phyloP scores from a whole-genome alignment of 2,113 vertebrate species.

The Aegotheles bennettii region DNA sequence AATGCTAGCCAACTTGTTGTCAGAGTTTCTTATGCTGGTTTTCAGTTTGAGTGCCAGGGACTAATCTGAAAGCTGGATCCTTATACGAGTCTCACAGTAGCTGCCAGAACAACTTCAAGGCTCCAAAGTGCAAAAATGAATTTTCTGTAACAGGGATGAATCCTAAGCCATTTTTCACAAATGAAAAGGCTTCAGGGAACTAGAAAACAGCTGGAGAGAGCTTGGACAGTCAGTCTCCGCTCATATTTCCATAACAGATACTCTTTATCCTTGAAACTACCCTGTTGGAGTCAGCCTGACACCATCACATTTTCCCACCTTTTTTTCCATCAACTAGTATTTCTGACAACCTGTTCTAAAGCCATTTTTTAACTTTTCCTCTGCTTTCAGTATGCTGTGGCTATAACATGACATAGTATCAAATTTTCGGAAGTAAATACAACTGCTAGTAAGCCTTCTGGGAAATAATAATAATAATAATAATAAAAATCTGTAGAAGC shows the following conservation, averaged over 20 bases:
- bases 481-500: not conserved
- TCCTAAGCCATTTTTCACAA: not conserved
- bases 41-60: not conserved
- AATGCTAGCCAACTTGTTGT: not conserved
- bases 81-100: not conserved
- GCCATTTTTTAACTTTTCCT: not conserved
- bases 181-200: not conserved
- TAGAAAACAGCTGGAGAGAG: not conserved
- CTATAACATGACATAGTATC: not conserved
- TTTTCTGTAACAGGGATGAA: not conserved
- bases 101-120: not conserved
- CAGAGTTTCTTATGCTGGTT: not conserved
- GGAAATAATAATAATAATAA: not conserved
- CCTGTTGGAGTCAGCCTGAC: not conserved
- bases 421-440: not conserved
- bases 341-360: not conserved
- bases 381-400: not conserved
- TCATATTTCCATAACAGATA: not conserved
- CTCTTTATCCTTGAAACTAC: not conserved
- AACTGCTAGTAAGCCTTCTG: not conserved
- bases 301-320: not conserved
- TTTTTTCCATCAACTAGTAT: not conserved
- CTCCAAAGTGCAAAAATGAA: not conserved
- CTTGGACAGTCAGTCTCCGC: not conserved
- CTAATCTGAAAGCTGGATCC: not conserved